Base-by-base conservation (phyloP, 1,140 invertebrate genomes). In the Drosophila insularis region DNA sequence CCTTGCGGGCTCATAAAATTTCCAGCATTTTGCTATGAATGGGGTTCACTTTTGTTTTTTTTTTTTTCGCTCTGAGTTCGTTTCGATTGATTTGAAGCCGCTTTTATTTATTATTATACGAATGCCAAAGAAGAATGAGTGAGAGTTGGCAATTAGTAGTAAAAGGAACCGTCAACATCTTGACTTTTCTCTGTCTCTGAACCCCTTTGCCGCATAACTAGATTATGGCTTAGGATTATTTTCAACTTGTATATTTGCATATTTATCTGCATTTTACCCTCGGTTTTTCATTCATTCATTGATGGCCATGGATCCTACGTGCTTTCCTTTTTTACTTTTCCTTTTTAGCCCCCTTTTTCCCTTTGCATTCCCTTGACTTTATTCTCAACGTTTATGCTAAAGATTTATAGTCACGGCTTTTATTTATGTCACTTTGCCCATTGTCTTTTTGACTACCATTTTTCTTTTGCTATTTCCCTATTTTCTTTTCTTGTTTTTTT, bases 381-480 rank as follows among this genome's bases (percentile, higher is more conserved):
- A 11, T 17, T 59, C 21, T 37, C 32, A 37, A 61, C 73, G 82
- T 69, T 82, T 86, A 75, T 86, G 82, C 71, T 76, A 79, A 82
- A 89, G 82, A 87, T 87, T 87, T 87, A 87, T 87, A 76, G 82
- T 87, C 84, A 81, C 79, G 84, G 84, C 78, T 82, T 87, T 87
- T 87, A 87, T 87, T 87, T 87, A 87, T 87, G 84, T 87, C 82
- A 82, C 84, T 85, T 78, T 67, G 39, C 74, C 53, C 66, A 63
- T 78, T 64, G 65, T 61, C 23, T 61, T 17, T 60, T 55, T 43
- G 50, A 58, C 31, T 37, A 79, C 71, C 77, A 75, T 82, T 82
- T 82, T 78, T 82, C 76, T 50, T 50, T n/a, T 21, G 43, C 35
- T 1, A 37, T 37, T 50, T 50, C 5, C 14, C 14, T 17, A 8